Conservation (phyloP, 2,797 vertebrate species). For the Anolis apletophallus region DNA sequence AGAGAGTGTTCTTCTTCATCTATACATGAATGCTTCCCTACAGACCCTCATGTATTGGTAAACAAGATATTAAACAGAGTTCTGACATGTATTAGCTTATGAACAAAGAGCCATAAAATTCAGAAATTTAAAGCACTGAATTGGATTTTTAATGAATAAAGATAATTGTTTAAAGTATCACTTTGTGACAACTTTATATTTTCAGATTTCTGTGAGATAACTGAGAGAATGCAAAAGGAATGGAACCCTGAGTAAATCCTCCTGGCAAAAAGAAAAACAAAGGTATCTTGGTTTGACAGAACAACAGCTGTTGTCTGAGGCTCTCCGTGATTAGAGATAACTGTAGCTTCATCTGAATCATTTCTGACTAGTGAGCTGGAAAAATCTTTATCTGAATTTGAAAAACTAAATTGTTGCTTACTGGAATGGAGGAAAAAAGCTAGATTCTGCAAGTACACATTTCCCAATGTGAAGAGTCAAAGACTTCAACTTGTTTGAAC, state of each 20-base stretch:
- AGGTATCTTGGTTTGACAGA: not conserved
- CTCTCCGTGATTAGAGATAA: not conserved
- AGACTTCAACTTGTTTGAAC: not conserved
- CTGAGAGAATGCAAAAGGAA: not conserved
- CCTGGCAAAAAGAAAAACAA: not conserved
- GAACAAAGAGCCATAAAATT: not conserved
- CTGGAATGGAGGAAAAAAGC: not conserved
- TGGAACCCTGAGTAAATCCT: not conserved
- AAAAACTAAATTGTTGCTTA: not conserved
- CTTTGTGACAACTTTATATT: conserved; percentile 9
- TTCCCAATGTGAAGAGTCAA: not conserved
- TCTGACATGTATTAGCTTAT: not conserved
- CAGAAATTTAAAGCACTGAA: not conserved
- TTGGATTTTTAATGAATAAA: not conserved
- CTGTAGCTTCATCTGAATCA: not conserved
- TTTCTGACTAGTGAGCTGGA: not conserved
- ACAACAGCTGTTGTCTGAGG: not conserved
- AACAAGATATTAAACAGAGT: not conserved
- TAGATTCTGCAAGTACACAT: not conserved
- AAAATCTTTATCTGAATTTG: not conserved
- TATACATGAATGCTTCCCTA: not conserved
- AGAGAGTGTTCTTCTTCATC: too few species aligned
- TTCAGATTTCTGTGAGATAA: not conserved
- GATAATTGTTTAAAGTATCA: not conserved
- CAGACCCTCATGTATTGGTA: not conserved